Evolutionary conservation across 2,888 invertebrate species (phyloP).

Genomic region (Eilema caniola): DNA sequence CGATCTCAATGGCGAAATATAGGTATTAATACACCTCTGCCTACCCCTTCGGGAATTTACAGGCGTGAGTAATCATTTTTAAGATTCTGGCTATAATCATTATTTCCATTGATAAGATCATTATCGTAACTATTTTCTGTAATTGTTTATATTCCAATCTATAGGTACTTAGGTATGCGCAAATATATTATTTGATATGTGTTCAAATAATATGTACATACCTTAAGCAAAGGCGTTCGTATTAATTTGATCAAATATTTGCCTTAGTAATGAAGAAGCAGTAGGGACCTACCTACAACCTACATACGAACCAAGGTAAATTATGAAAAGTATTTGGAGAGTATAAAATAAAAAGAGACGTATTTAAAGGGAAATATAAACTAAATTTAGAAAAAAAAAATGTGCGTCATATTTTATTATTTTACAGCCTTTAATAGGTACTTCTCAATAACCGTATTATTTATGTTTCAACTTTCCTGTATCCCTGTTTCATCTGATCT

Average conservation of each 20-base stretch:
- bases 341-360: not conserved
- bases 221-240: not conserved
- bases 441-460: no score
- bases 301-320: not conserved
- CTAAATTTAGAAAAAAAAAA: no score
- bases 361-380: not conserved
- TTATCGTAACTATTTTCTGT: not conserved
- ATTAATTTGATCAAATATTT: constrained; percentile 7
- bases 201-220: not conserved
- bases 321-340: not conserved
- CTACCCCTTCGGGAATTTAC: no score
- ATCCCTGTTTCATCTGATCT: no score
- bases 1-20: no score
- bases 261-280: not conserved
- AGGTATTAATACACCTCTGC: no score
- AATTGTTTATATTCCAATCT: not conserved
- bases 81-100: no score
- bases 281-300: not conserved
- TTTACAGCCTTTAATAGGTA: no score
- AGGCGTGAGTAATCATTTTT: no score
- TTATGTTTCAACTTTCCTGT: no score
- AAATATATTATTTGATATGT: constrained; percentile 6
- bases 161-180: not conserved
- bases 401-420: no score
- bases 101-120: no score